These are phyloP conservation scores for Mustelus asterias DNA, from an alignment of 2,113 vertebrate species.

Conservation along the genomic window DNA sequence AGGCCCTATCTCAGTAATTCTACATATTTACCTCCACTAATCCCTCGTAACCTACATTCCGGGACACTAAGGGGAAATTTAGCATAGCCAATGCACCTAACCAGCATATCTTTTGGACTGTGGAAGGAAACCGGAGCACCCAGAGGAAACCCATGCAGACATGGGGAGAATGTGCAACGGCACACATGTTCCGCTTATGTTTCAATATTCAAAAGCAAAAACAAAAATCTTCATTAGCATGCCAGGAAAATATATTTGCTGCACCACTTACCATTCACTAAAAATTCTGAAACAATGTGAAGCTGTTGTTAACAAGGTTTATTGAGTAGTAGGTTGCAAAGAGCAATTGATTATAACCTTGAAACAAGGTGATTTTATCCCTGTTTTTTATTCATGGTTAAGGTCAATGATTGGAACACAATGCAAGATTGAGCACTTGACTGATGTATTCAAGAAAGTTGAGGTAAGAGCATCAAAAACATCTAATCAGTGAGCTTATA, in stretches of 20 bases:
- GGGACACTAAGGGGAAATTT: too few relatives aligned
- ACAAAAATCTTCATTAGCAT: not conserved
- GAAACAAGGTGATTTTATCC: constrained; percentile 16
- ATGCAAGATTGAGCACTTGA: not conserved
- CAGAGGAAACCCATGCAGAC: too few relatives aligned
- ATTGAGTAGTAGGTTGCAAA: not conserved
- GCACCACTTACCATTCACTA: not conserved
- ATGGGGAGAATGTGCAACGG: too few relatives aligned
- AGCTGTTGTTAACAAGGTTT: not conserved
- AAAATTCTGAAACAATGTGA: not conserved
- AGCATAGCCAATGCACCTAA: too few relatives aligned
- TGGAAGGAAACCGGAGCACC: too few relatives aligned
- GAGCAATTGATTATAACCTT: constrained; percentile 4
- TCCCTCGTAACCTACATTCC: too few relatives aligned
- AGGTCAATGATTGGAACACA: not conserved
- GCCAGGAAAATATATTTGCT: not conserved
- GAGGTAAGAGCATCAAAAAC: not conserved
- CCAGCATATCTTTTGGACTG: too few relatives aligned
- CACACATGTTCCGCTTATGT: not conserved
- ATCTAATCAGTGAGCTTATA: not conserved
- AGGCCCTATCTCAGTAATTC: too few relatives aligned
- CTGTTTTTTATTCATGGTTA: not conserved
- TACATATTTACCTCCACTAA: too few relatives aligned
- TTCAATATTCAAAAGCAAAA: not conserved
- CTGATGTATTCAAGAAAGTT: not conserved